A percentile compares a stretch with the other conserved stretches of the same genome.
Evolutionary conservation across 2,113 vertebrate genomes (phyloP).

Genomic region (Ovibos moschatus): DNA sequence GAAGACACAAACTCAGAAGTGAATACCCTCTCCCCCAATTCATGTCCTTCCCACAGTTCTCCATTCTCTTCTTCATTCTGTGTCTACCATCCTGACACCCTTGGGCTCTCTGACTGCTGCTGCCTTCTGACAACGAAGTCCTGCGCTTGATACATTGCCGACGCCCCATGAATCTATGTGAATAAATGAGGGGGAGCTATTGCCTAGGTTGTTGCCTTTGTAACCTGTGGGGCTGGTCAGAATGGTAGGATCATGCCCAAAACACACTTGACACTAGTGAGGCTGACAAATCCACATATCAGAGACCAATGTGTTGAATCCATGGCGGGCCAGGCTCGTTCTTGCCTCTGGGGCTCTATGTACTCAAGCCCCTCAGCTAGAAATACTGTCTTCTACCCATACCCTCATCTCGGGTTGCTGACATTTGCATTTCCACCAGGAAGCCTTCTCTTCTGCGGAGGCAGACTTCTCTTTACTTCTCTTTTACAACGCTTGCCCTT

Average conservation of each 20-base stretch:
- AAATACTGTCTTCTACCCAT: not conserved
- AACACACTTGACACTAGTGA: not conserved
- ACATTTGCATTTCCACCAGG: not conserved
- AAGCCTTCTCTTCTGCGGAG: not conserved
- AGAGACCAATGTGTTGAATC: not conserved
- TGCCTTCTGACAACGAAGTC: not conserved
- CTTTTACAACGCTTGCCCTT: not conserved
- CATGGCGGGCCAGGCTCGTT: fast-evolving
- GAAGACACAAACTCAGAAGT: not conserved
- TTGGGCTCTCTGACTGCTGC: not conserved
- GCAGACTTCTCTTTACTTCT: not conserved
- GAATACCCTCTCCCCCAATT: not conserved
- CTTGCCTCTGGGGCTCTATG: not conserved
- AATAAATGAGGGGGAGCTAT: not conserved
- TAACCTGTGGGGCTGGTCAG: not conserved
- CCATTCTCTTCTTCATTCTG: not conserved
- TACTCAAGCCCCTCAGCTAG: not conserved
- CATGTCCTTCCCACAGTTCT: not conserved
- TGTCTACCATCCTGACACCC: not conserved
- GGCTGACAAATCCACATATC: not conserved
- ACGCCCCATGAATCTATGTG: not conserved
- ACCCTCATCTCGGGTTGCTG: not conserved
- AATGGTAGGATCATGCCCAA: not conserved
- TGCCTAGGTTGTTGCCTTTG: not conserved
- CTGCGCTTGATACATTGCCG: not conserved